Evolutionary conservation across 1,140 invertebrate genomes (phyloP).

Genomic region (Cotesia typhae): DNA sequence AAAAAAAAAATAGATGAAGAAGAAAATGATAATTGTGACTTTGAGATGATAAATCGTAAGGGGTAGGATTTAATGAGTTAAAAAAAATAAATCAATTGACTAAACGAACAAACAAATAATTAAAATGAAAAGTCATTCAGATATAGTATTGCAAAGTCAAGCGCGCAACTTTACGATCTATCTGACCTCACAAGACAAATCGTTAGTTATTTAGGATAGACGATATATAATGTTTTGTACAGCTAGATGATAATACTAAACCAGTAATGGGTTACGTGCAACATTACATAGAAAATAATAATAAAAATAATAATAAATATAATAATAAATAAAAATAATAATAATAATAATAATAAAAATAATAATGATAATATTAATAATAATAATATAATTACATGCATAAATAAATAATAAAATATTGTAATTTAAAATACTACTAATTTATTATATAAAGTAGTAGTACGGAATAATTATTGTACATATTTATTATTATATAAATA

Average conservation of each 20-base stretch:
- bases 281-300: constrained; percentile 57
- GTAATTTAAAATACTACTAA: constrained; percentile 62
- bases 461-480: constrained; percentile 59
- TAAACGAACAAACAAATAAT: constrained; percentile 5
- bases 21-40: constrained; percentile 3
- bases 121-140: background rate
- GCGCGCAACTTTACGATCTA: constrained; percentile 49
- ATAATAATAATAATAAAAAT: constrained; percentile 24
- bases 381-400: constrained; percentile 32
- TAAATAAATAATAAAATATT: constrained; percentile 54
- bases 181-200: constrained; percentile 63
- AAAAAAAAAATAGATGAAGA: background rate
- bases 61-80: constrained; percentile 16
- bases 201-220: constrained; percentile 60
- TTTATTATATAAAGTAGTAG: constrained; percentile 57
- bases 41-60: constrained; percentile 12
- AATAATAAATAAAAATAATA: background rate
- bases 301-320: no score
- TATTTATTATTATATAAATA: constrained; percentile 48
- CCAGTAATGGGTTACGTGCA: constrained; percentile 66
- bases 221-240: constrained; percentile 65
- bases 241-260: constrained; percentile 60
- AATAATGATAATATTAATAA: constrained; percentile 13
- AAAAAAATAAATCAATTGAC: constrained; percentile 10
- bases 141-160: constrained; percentile 37